Evolutionary conservation across 2,888 invertebrate genomes (phyloP), one percentile per base, ranked within the genome.

Genomic region (Deilephila porcellus): DNA sequence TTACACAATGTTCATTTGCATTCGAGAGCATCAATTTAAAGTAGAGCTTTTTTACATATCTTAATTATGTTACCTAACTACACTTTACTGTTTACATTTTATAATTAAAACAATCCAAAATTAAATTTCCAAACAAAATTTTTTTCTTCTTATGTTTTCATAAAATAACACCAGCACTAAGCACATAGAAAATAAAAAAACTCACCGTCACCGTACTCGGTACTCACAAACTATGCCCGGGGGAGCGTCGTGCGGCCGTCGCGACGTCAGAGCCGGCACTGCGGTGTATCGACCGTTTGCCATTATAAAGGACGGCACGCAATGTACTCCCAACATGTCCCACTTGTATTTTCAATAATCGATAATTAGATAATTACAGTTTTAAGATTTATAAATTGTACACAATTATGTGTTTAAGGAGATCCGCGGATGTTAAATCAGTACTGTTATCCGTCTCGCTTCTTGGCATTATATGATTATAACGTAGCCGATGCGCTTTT

Each of bases 231-330:
- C 52, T 45, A 60, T 60, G n/a, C 45, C 70, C 25, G 73, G 20
- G 25, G 25, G 59, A 70, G 52, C 32, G 53, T 60, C 74, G 74
- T 74, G 63, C 74, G 62, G 25, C 52, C 60, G 60, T 60, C 70
- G n/a, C 70, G 70, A 60, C 20, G 72, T 37, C 59, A 60, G 37
- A 59, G 25, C 60, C 74, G 53, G 89, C 90, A 93, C 93, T 94
- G 93, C 93, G 91, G 90, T 84, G 89, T 93, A 93, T 93, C 93
- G 93, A 93, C 93, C 92, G 85, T 79, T 70, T 78, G 82, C 80
- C 85, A 82, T 72, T 81, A 87, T 86, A 83, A 88, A 88, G 88
- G 84, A 84, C 86, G 83, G 83, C 93, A 93, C 93, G 93, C 93
- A 87, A 93, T 86, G 83, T 86, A 78, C 80, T 79, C 78, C 81